phyloP scores from a whole-genome alignment of 1,140 invertebrate species.

The Brachionus manjavacas region DNA sequence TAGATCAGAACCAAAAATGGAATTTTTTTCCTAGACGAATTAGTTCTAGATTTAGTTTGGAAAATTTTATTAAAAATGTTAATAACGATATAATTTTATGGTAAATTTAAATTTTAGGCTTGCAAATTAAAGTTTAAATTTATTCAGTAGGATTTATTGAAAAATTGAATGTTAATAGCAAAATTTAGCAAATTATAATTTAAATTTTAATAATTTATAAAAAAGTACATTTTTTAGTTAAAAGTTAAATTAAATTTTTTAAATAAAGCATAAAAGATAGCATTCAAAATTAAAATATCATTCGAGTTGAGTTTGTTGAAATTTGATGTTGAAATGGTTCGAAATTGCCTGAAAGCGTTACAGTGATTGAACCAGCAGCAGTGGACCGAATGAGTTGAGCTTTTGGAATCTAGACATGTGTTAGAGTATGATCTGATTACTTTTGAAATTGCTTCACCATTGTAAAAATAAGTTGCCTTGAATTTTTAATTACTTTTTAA shows the following conservation, averaged over 20 bases:
- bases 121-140: conserved; percentile 23
- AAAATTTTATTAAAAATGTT: not conserved
- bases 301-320: not conserved
- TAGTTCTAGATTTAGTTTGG: not conserved
- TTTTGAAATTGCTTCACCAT: not conserved
- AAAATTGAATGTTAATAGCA: not conserved
- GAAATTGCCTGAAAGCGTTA: not conserved
- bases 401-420: not conserved
- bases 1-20: not conserved
- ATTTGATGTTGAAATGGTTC: not conserved
- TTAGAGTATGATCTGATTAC: not conserved
- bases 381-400: not conserved
- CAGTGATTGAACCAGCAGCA: conserved; percentile 14
- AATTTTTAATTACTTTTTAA: not conserved
- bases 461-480: not conserved
- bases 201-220: not conserved
- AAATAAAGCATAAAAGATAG: not conserved
- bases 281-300: not conserved
- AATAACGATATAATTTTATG: not conserved
- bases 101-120: not conserved
- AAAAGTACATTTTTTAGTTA: not conserved
- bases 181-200: not conserved
- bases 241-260: not conserved
- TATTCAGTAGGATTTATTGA: not conserved
- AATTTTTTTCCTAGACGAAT: no score